Conservation (phyloP, 2,797 vertebrate species). For the Limnodromus scolopaceus region DNA sequence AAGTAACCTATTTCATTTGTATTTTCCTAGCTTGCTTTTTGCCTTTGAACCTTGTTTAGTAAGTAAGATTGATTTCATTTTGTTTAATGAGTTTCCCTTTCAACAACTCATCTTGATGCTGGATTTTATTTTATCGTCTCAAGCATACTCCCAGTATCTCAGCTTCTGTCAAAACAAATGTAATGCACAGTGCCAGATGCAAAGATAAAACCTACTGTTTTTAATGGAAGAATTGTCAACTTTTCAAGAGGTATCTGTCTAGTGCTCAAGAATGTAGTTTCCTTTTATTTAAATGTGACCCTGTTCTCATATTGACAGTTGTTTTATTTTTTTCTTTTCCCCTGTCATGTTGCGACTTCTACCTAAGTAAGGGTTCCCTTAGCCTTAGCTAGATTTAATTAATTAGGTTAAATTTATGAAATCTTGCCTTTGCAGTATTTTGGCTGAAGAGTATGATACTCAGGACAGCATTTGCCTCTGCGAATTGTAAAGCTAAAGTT, state of each 20-base stretch:
- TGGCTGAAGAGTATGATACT: background rate
- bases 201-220: background rate
- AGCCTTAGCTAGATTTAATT: background rate
- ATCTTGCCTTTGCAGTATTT: background rate
- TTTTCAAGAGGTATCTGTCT: constrained; percentile 27
- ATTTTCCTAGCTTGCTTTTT: constrained; percentile 2
- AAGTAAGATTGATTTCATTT: background rate
- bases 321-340: background rate
- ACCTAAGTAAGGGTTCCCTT: background rate
- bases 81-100: constrained; percentile 27
- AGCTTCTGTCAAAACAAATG: constrained; percentile 41
- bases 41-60: background rate
- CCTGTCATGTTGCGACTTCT: background rate
- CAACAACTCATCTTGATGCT: background rate
- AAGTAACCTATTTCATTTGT: background rate
- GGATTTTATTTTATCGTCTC: constrained; percentile 3
- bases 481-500: background rate
- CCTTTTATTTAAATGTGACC: background rate
- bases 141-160: background rate
- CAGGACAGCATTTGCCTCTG: background rate
- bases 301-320: background rate
- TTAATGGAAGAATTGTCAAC: constrained; percentile 12
- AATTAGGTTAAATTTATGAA: background rate
- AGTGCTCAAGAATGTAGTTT: background rate
- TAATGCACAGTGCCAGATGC: background rate